Conservation (phyloP, 2,888 invertebrate species). For the Ophonus ardosiacus region DNA sequence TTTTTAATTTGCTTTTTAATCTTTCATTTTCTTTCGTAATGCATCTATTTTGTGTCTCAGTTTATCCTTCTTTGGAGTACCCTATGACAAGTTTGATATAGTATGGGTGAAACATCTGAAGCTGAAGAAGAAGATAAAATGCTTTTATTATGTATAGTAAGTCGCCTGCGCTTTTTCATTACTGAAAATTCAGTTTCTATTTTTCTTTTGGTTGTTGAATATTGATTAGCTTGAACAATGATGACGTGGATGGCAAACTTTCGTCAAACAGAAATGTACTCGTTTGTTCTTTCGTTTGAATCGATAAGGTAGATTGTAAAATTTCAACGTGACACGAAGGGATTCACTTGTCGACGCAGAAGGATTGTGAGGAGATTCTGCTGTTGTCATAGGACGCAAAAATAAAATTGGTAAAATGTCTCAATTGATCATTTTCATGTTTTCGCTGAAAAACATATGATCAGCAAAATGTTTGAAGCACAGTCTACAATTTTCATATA, state of each 20-base stretch:
- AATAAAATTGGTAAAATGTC: not conserved
- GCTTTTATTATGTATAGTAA: not conserved
- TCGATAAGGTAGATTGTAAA: too few species aligned
- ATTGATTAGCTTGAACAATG: not conserved
- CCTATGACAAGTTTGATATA: not conserved
- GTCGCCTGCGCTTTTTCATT: not conserved
- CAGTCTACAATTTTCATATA: not conserved
- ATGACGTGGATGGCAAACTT: not conserved
- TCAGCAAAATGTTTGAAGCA: slow-evolving; percentile 1
- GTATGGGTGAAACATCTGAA: not conserved
- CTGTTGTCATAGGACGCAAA: not conserved
- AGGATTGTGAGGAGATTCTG: not conserved
- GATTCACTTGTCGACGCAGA: too few species aligned
- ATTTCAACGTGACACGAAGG: too few species aligned
- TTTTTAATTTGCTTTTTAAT: not conserved
- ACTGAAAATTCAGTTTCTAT: not conserved
- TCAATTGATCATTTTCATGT: not conserved
- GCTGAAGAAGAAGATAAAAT: not conserved
- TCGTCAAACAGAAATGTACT: not conserved
- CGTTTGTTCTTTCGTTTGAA: not conserved
- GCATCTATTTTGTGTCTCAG: not conserved
- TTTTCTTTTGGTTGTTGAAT: not conserved
- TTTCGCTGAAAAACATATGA: slow-evolving; percentile 14
- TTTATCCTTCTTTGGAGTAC: not conserved
- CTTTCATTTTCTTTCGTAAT: not conserved